Percentiles rank a stretch among this genome's conserved stretches.
Evolutionary conservation across 1,140 invertebrate genomes (phyloP).

Genomic region (Aphelenchoides fujianensis): DNA sequence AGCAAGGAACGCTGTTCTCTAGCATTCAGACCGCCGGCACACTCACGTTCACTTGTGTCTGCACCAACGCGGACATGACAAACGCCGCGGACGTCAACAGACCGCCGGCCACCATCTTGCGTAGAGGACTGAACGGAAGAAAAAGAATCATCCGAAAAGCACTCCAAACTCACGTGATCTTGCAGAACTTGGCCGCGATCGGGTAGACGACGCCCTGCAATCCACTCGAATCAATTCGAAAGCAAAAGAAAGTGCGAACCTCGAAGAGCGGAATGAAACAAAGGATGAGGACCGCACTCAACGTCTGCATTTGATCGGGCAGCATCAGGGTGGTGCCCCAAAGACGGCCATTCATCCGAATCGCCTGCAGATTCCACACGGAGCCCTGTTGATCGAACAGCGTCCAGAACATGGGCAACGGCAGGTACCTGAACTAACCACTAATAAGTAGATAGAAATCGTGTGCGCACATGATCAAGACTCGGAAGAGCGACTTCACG

Average conservation of each 20-base stretch:
- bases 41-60: slow-evolving; percentile 73
- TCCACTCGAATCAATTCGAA: not conserved
- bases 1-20: too few relatives aligned
- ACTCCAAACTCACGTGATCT: slow-evolving; percentile 42
- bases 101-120: slow-evolving; percentile 77
- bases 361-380: slow-evolving; percentile 42
- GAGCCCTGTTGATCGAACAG: slow-evolving; percentile 67
- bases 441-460: too few relatives aligned
- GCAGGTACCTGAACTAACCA: too few relatives aligned
- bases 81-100: slow-evolving; percentile 79
- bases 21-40: too few relatives aligned
- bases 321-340: slow-evolving; percentile 66
- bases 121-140: slow-evolving; percentile 70
- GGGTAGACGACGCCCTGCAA: slow-evolving; percentile 45
- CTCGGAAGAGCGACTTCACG: slow-evolving; percentile 62
- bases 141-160: slow-evolving; percentile 16
- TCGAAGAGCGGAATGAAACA: slow-evolving; percentile 57
- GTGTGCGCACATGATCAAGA: slow-evolving; percentile 63
- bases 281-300: slow-evolving; percentile 57
- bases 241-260: slow-evolving; percentile 27
- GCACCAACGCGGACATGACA: slow-evolving; percentile 78
- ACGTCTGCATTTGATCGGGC: slow-evolving; percentile 81
- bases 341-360: slow-evolving; percentile 27
- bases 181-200: slow-evolving; percentile 39
- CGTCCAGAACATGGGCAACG: slow-evolving; percentile 75